Evolutionary conservation across 2,113 vertebrate species (phyloP).

Genomic region (Gymnobelideus leadbeateri): DNA sequence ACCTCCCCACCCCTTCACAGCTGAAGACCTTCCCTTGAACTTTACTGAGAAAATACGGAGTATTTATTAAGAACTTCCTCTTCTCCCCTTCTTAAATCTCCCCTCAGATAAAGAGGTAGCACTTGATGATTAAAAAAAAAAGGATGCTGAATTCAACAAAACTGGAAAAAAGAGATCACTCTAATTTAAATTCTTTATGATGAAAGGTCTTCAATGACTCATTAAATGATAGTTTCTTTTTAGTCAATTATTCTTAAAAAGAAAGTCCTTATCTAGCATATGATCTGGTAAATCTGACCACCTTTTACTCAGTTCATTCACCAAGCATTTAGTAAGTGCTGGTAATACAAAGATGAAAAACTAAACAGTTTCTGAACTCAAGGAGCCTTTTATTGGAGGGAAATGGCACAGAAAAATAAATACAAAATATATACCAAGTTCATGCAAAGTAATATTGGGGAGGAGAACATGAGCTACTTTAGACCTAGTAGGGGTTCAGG

Average conservation of each 20-base stretch:
- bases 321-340: background rate
- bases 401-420: background rate
- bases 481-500: background rate
- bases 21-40: background rate
- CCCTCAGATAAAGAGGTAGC: no score
- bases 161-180: background rate
- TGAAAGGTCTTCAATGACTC: background rate
- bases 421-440: background rate
- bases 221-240: background rate
- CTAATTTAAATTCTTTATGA: no score
- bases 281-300: constrained; percentile 10
- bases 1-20: background rate
- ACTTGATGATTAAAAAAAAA: no score
- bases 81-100: background rate
- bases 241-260: background rate
- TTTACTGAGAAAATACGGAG: background rate
- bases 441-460: background rate
- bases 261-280: background rate
- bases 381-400: background rate
- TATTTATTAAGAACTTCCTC: background rate
- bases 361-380: background rate
- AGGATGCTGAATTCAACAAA: background rate
- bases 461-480: background rate
- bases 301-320: constrained; percentile 8
- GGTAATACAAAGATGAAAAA: background rate